Conservation (phyloP, 2,113 vertebrate genomes). For the Trematomus loennbergii region DNA sequence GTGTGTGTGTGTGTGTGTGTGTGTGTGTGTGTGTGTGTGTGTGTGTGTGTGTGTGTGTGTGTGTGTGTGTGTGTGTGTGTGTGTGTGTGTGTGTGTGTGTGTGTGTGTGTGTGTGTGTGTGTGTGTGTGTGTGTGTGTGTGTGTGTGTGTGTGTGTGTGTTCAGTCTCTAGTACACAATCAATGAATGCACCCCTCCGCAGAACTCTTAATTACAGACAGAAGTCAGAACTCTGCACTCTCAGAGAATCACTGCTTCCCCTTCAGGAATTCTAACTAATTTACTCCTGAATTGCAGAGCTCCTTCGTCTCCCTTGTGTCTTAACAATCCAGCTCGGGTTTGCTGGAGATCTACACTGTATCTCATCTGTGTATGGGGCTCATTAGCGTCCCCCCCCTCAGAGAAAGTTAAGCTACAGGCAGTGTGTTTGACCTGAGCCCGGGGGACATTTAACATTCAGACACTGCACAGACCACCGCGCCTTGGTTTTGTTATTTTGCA, state of each 20-base stretch:
- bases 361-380: slow-evolving; percentile 47
- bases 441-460: slow-evolving; percentile 68
- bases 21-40: neutral
- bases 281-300: slow-evolving; percentile 22
- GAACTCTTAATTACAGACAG: slow-evolving; percentile 44
- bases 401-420: slow-evolving; percentile 42
- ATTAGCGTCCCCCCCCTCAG: slow-evolving; percentile 45
- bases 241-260: slow-evolving; percentile 15
- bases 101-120: too few species aligned
- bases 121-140: too few species aligned
- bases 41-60: neutral
- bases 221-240: slow-evolving; percentile 32
- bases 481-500: slow-evolving; percentile 43
- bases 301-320: slow-evolving; percentile 12
- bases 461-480: slow-evolving; percentile 8
- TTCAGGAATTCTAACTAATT: slow-evolving; percentile 39
- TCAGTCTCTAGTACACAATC: slow-evolving; percentile 19
- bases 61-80: neutral
- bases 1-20: neutral
- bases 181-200: slow-evolving; percentile 36
- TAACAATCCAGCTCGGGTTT: slow-evolving; percentile 39
- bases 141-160: slow-evolving; percentile 3
- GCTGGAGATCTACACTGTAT: slow-evolving; percentile 5
- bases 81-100: neutral
- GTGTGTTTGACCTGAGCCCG: slow-evolving; percentile 51